Evolutionary conservation across 1,140 invertebrate genomes (phyloP), one percentile per base, ranked within the genome.

Genomic region (Mycetomoellerius zeteki): DNA sequence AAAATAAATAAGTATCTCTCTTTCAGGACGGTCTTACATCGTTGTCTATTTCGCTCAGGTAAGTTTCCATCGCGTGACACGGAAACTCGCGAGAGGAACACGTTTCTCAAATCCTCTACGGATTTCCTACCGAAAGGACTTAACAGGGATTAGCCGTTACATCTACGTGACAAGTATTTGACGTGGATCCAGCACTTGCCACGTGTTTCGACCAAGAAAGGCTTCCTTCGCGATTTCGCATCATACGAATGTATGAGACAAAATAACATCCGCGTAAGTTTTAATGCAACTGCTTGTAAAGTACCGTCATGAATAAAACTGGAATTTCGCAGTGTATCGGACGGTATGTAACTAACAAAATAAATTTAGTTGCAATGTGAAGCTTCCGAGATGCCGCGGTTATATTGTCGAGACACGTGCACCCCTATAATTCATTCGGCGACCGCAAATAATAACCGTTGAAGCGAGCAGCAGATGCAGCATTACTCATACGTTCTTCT

Each of bases 401-500:
- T 77, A 81, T 73, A 80, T 87, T 87, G 88, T 86, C 90, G 90
- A 88, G 92, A 92, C 71, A 87, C 87, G 77, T 90, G 91, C 90
- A 90, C 87, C 90, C 89, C 27, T 92, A 93, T 93, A 92, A 93
- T 93, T 93, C 88, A 90, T 86, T 77, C 27, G 75, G 64, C 52
- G 86, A 85, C 90, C 92, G 91, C 89, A 90, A 92, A 93, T 93
- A 92, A 93, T 91, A 89, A 87, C 78, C 89, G 86, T 87, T 89
- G 81, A 86, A 69, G 78, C 56, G 85, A 64, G 71, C 76, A 78
- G 43, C 91, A 92, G 91, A 90, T 91, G 92, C 80, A 87, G 88
- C 89, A 93, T 93, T 93, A 93, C 91, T 93, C 92, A 93, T 92
- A 87, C 77, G 87, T 91, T 90, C 86, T 92, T 92, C 89, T 90